A percentile compares a stretch with the other conserved stretches of the same genome.
phyloP scores from a whole-genome alignment of 2,797 vertebrate genomes.

The Gobio occitaniae region DNA sequence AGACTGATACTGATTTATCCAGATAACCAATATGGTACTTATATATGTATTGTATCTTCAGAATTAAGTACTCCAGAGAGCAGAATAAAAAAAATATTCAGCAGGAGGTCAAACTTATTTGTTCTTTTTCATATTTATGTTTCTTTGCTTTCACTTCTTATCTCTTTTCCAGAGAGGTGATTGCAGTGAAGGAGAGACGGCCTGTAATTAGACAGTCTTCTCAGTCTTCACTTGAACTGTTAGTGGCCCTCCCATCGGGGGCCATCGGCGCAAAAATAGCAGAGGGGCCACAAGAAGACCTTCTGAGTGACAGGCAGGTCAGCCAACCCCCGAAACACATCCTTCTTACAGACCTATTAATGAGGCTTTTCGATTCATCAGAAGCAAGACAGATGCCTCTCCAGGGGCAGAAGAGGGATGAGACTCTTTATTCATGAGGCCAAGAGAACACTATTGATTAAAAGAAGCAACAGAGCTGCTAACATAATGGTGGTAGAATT shows the following conservation, averaged over 20 bases:
- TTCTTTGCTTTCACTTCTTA: constrained; percentile 3
- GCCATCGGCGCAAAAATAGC: constrained; percentile 22
- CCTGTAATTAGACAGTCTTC: constrained; percentile 53
- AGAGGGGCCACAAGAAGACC: constrained; percentile 9
- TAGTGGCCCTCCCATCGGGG: constrained; percentile 54
- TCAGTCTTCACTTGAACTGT: constrained; percentile 55
- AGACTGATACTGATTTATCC: background rate
- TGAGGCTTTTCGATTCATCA: constrained; percentile 50
- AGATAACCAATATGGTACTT: background rate
- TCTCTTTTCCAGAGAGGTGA: constrained; percentile 37
- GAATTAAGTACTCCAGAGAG: background rate
- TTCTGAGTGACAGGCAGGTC: constrained; percentile 45
- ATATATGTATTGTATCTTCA: background rate
- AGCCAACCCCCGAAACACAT: constrained; percentile 42
- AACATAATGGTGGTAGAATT: constrained; percentile 12
- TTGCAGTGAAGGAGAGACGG: constrained; percentile 39
- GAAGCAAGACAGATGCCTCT: constrained; percentile 21
- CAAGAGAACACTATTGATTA: constrained; percentile 36
- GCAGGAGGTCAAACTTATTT: constrained; percentile 22
- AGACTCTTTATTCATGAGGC: constrained; percentile 30
- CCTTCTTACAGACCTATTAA: constrained; percentile 54
- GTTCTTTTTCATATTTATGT: constrained; percentile 23
- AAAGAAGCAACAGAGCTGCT: constrained; percentile 25
- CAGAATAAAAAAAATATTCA: background rate
- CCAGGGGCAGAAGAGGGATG: constrained; percentile 21